phyloP scores from a whole-genome alignment of 2,797 vertebrate species.

The Pseudochaenichthys georgianus region DNA sequence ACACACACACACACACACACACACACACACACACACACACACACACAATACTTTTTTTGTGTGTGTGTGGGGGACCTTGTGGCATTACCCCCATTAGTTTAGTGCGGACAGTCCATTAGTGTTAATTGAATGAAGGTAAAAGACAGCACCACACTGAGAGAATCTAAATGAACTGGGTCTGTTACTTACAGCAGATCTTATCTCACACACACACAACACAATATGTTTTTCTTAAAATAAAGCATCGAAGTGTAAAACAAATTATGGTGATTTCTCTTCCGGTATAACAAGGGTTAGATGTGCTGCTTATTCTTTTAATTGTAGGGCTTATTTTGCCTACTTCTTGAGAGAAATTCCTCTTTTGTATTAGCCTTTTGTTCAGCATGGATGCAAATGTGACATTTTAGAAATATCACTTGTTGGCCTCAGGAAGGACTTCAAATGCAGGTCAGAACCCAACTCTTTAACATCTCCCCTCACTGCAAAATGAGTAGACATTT shows the following conservation, averaged over 20 bases:
- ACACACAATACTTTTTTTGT: background rate
- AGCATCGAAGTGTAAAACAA: background rate
- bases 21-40: background rate
- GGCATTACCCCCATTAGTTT: conserved; percentile 55
- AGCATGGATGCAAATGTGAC: too few species aligned
- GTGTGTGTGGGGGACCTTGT: conserved; percentile 37
- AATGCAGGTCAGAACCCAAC: background rate
- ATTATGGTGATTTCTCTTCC: background rate
- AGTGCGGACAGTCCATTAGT: conserved; percentile 62
- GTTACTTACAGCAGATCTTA: conserved; percentile 26
- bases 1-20: too few species aligned
- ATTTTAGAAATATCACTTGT: too few species aligned
- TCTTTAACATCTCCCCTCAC: conserved; percentile 2
- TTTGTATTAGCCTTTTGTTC: too few species aligned
- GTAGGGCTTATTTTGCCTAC: too few species aligned
- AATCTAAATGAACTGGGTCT: conserved; percentile 61
- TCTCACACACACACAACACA: background rate
- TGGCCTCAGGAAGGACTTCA: background rate
- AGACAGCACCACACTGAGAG: conserved; percentile 39
- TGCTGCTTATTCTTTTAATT: too few species aligned
- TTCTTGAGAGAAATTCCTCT: too few species aligned
- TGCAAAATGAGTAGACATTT: conserved; percentile 14
- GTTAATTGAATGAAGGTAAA: conserved; percentile 69
- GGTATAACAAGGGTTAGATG: background rate
- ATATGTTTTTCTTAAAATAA: background rate